Conservation (phyloP, 2,797 vertebrate species). For the Anomalospiza imberbis region DNA sequence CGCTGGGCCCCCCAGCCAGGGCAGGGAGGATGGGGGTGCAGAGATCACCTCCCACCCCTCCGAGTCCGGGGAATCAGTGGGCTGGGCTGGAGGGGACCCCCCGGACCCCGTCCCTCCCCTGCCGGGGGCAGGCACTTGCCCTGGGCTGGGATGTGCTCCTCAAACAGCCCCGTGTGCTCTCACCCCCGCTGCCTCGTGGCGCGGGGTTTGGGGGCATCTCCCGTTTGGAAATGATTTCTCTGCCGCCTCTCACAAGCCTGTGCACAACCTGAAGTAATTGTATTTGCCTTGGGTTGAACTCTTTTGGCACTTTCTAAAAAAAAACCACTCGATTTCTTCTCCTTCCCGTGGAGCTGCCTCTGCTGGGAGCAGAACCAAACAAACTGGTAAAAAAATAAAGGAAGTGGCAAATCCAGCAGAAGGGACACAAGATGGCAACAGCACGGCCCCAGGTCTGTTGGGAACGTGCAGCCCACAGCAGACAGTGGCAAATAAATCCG, state of each 20-base stretch:
- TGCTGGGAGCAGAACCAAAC: not conserved
- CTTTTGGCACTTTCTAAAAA: slow-evolving; percentile 25
- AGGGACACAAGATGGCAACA: accelerated
- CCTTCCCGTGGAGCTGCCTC: not conserved
- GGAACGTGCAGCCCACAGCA: accelerated
- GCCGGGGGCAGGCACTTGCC: not conserved
- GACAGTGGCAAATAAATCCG: accelerated
- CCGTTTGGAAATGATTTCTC: not conserved
- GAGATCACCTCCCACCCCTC: not conserved
- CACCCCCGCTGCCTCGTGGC: accelerated
- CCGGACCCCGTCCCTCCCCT: not conserved
- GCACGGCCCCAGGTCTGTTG: accelerated
- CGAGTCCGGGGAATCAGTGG: not conserved
- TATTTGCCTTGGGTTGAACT: slow-evolving; percentile 29
- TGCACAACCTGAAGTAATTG: not conserved
- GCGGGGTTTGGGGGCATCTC: not conserved
- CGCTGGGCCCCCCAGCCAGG: accelerated
- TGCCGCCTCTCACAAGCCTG: not conserved
- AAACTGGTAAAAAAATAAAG: not conserved
- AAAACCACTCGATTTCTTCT: not conserved
- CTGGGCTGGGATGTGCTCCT: not conserved
- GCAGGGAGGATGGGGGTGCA: not conserved
- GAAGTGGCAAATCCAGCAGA: not conserved
- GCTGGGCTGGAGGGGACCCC: not conserved
- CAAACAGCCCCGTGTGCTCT: accelerated